Evolutionary conservation across 2,113 vertebrate genomes (phyloP).

Genomic region (Eublepharis macularius): DNA sequence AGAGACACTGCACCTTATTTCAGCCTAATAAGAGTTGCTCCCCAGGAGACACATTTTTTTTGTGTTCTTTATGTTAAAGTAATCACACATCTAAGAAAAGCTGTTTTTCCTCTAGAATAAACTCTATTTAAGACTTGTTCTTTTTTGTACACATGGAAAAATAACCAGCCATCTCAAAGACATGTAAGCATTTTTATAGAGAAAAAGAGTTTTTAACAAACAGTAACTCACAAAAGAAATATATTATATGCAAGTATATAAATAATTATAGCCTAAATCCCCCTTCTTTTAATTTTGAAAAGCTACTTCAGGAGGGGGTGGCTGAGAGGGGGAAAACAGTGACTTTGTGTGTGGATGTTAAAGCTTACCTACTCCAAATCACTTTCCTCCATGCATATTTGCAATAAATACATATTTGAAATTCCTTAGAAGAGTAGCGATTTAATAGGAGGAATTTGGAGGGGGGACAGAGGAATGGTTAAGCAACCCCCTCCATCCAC

Average conservation of each 20-base stretch:
- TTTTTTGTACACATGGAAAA: neutral
- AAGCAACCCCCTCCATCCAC: no score
- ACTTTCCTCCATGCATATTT: neutral
- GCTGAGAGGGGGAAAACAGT: neutral
- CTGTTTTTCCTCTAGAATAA: conserved; percentile 18
- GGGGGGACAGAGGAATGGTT: neutral
- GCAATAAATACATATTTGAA: neutral
- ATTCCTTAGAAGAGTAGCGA: neutral
- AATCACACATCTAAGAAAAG: conserved; percentile 23
- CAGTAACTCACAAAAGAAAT: neutral
- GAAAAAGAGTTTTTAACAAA: neutral
- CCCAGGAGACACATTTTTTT: conserved; percentile 21
- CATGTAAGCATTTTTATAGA: neutral
- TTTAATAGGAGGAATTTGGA: neutral
- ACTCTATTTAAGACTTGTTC: neutral
- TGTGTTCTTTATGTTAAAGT: conserved; percentile 31
- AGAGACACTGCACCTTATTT: conserved; percentile 33
- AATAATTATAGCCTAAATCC: neutral
- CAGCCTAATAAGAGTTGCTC: conserved; percentile 30
- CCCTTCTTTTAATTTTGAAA: neutral
- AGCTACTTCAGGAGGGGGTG: neutral
- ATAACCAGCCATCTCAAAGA: neutral
- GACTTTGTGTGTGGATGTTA: neutral
- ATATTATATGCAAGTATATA: neutral
- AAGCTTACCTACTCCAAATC: neutral